These are phyloP conservation scores for Nasonia longicornis DNA, from an alignment of 1,140 invertebrate species.

Conservation along the genomic window DNA sequence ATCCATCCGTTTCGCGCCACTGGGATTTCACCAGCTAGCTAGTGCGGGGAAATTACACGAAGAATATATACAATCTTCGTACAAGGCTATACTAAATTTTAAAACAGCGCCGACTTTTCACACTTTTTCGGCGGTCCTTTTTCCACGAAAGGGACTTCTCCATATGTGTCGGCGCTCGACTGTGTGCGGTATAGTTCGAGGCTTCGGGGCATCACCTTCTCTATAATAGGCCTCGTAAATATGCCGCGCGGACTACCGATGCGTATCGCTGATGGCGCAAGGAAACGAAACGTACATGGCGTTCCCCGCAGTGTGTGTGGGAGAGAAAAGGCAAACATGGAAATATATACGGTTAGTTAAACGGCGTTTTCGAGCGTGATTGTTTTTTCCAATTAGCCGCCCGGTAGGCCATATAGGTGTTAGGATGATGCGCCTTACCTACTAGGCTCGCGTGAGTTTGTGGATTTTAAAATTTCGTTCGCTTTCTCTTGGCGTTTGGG, in stretches of 20 bases:
- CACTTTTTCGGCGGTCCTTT: neutral
- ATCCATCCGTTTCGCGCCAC: neutral
- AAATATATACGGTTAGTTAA: conserved; percentile 1
- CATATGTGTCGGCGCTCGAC: neutral
- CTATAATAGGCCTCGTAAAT: conserved; percentile 1
- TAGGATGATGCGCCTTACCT: conserved; percentile 35
- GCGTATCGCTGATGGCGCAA: conserved; percentile 2
- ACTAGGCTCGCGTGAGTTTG: conserved; percentile 30
- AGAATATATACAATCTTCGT: no score
- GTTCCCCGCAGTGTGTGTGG: neutral
- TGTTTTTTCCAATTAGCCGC: conserved; percentile 40
- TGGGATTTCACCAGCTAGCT: no score
- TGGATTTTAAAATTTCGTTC: conserved; percentile 21
- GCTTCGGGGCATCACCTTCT: conserved; percentile 1
- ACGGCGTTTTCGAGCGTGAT: conserved; percentile 33
- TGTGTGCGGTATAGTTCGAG: neutral
- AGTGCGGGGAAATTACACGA: no score
- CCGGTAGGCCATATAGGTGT: neutral
- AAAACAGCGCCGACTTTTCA: conserved; percentile 12
- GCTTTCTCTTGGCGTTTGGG: neutral
- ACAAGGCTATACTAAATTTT: neutral
- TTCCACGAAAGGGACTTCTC: conserved; percentile 3
- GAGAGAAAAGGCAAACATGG: neutral
- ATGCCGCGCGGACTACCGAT: neutral
- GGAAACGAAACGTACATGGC: neutral